Conservation (phyloP, 1,140 invertebrate genomes). For the Metopolophium dirhodum region DNA sequence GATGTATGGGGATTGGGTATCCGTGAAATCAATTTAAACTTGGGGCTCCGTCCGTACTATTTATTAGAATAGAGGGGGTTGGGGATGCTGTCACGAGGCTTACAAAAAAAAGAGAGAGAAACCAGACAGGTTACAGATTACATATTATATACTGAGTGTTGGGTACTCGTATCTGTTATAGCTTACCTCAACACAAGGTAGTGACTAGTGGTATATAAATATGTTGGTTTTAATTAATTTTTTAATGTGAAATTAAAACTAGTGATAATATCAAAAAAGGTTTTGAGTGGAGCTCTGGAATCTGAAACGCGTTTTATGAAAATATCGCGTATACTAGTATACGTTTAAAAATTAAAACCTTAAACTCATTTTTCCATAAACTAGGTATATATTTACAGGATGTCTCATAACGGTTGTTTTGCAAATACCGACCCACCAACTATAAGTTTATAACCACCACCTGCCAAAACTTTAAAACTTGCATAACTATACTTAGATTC, state of each 20-base stretch:
- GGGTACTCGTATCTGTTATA: neutral
- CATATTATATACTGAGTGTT: neutral
- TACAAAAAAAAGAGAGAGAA: neutral
- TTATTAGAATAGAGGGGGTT: neutral
- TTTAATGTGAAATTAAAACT: neutral
- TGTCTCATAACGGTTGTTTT: neutral
- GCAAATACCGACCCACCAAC: neutral
- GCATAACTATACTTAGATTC: neutral
- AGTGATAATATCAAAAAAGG: neutral
- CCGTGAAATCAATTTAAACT: neutral
- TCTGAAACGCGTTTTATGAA: neutral
- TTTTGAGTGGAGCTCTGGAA: neutral
- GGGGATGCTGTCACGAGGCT: neutral
- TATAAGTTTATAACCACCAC: neutral
- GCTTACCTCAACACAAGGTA: neutral
- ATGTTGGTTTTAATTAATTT: neutral
- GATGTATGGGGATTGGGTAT: neutral
- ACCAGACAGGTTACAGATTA: neutral
- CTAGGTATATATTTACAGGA: neutral
- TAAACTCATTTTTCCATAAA: neutral
- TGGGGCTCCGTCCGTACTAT: neutral
- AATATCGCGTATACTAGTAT: neutral
- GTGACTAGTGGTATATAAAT: neutral
- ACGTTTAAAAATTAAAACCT: neutral
- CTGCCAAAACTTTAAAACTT: conserved; percentile 2